Conservation (phyloP, 2,797 vertebrate genomes). For the Urosaurus nigricauda region DNA sequence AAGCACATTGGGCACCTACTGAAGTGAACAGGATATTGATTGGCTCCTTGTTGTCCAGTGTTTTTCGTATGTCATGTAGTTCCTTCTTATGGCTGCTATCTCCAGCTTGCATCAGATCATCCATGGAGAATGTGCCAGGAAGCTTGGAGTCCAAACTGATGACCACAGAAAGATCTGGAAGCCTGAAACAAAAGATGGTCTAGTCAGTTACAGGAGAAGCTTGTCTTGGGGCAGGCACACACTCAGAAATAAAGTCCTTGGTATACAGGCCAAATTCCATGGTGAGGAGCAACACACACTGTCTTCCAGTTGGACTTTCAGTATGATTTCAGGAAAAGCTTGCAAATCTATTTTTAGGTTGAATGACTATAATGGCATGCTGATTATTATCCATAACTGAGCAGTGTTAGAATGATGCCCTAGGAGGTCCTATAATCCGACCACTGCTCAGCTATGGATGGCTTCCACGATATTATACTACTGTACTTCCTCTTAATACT, state of each 20-base stretch:
- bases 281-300: not conserved
- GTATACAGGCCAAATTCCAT: not conserved
- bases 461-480: no score
- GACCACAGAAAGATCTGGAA: constrained; percentile 87
- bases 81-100: constrained; percentile 78
- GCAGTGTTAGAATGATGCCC: not conserved
- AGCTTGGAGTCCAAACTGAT: constrained; percentile 84
- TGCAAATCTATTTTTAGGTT: not conserved
- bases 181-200: constrained; percentile 72
- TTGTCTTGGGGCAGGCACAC: accelerated
- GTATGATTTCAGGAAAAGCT: not conserved
- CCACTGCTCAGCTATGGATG: no score
- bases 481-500: no score
- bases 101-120: constrained; percentile 87
- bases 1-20: constrained; percentile 73
- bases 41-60: constrained; percentile 84
- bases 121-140: constrained; percentile 85
- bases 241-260: constrained; percentile 2
- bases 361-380: not conserved
- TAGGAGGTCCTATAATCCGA: not conserved
- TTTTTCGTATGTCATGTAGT: constrained; percentile 81
- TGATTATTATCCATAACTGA: not conserved
- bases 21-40: constrained; percentile 96
- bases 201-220: not conserved
- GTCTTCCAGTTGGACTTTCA: not conserved